A percentile compares a stretch with the other conserved stretches of the same genome.
Evolutionary conservation across 2,113 vertebrate species (phyloP).

Genomic region (Ophiodon elongatus): DNA sequence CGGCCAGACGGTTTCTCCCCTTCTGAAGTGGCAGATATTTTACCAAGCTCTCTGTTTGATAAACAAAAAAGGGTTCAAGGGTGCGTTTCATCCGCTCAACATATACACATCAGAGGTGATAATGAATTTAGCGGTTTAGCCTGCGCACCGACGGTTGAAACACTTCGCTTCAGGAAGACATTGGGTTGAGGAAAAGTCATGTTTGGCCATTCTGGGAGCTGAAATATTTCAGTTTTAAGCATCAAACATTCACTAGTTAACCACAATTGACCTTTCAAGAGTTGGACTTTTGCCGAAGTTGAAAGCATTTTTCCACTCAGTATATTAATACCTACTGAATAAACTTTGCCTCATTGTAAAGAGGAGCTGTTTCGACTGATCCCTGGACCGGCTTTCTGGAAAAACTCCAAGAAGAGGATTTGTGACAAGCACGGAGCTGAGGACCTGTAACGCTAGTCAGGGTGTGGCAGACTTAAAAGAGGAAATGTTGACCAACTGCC

Average conservation of each 20-base stretch:
- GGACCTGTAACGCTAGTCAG: slow-evolving; percentile 21
- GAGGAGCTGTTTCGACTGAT: slow-evolving; percentile 25
- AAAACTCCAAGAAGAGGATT: slow-evolving; percentile 2
- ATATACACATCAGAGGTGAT: slow-evolving; percentile 49
- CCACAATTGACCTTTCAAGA: background rate
- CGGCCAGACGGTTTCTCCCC: slow-evolving; percentile 33
- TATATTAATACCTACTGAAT: background rate
- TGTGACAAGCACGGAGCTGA: slow-evolving; percentile 11
- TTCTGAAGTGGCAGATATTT: slow-evolving; percentile 78
- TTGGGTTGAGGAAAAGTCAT: background rate
- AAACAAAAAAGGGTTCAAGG: slow-evolving; percentile 75
- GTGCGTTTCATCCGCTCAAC: slow-evolving; percentile 66
- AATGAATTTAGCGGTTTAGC: slow-evolving; percentile 36
- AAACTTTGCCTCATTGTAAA: background rate
- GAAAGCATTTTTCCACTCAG: background rate
- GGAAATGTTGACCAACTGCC: slow-evolving; percentile 68
- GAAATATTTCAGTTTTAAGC: background rate
- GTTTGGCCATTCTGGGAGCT: background rate
- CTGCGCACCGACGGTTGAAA: background rate
- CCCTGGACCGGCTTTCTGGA: slow-evolving; percentile 17
- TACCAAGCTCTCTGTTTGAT: slow-evolving; percentile 73
- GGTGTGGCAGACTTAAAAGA: slow-evolving; percentile 57
- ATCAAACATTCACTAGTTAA: background rate
- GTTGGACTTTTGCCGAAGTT: background rate
- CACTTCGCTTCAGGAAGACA: background rate